Percentiles rank a stretch among this genome's conserved stretches.
Evolutionary conservation across 2,888 invertebrate species (phyloP).

Genomic region (Megalurothrips usitatus): DNA sequence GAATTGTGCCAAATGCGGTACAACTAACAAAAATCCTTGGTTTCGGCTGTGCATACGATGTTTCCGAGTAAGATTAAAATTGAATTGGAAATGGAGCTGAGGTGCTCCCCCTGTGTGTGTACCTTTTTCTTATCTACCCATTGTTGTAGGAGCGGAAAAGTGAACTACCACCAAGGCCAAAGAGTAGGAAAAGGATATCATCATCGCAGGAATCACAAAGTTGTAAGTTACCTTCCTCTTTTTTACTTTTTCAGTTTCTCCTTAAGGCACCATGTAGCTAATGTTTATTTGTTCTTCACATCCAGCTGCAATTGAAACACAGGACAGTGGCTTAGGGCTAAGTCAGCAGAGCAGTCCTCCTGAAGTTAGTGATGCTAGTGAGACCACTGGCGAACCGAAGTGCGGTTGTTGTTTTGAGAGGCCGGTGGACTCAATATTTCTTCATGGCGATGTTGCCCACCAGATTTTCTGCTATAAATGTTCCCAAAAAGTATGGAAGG

Average conservation of each 20-base stretch:
- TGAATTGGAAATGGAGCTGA: too few species aligned
- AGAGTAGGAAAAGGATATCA: not conserved
- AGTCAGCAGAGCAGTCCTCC: not conserved
- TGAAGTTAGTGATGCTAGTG: not conserved
- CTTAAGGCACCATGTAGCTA: too few species aligned
- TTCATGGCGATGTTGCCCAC: constrained; percentile 62
- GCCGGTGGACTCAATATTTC: constrained; percentile 27
- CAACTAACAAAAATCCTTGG: constrained; percentile 1
- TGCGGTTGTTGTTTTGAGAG: not conserved
- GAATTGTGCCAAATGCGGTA: constrained; percentile 39
- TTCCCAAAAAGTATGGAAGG: constrained; percentile 61
- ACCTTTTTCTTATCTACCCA: not conserved
- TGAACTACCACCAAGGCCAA: constrained; percentile 36
- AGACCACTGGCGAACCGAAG: not conserved
- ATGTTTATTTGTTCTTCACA: too few species aligned
- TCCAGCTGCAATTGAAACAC: not conserved
- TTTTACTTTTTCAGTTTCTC: not conserved
- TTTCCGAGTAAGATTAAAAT: constrained; percentile 32
- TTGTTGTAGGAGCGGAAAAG: constrained; percentile 37
- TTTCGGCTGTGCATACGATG: constrained; percentile 2
- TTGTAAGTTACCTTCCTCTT: not conserved
- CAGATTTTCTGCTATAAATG: constrained; percentile 68
- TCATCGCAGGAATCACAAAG: not conserved
- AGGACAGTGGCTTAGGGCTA: not conserved
- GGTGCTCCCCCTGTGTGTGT: too few species aligned